phyloP scores from a whole-genome alignment of 2,888 invertebrate species.

The Exocentrus adspersus region DNA sequence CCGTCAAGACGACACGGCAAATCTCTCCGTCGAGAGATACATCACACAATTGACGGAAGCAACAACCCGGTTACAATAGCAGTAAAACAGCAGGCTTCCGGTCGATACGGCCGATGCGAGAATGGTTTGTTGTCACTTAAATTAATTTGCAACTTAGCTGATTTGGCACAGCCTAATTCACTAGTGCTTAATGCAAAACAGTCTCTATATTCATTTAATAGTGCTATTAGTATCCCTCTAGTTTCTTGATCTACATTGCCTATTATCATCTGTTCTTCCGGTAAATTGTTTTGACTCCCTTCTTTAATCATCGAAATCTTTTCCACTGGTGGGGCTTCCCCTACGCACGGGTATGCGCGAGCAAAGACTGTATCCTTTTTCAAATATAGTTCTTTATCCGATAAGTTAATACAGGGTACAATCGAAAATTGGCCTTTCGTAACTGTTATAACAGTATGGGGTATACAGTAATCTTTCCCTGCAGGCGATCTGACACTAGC shows the following conservation, averaged over 20 bases:
- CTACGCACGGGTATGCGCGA: constrained; percentile 32
- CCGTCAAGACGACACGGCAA: too few species aligned
- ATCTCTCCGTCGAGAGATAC: too few species aligned
- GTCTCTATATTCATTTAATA: constrained; percentile 26
- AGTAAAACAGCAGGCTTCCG: too few species aligned
- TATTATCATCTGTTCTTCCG: constrained; percentile 26
- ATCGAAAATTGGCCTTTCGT: neutral
- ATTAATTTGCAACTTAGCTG: constrained; percentile 33
- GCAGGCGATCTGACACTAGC: constrained; percentile 26
- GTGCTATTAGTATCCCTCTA: constrained; percentile 8
- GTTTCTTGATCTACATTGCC: constrained; percentile 44
- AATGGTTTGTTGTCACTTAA: constrained; percentile 38
- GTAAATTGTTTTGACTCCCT: constrained; percentile 3
- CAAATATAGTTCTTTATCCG: neutral
- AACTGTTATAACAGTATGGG: constrained; percentile 22
- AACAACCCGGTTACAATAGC: too few species aligned
- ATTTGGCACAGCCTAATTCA: constrained; percentile 40
- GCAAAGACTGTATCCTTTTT: constrained; percentile 21
- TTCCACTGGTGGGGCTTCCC: constrained; percentile 8
- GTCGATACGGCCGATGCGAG: constrained; percentile 37
- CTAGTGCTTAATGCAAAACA: constrained; percentile 33
- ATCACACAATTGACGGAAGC: too few species aligned
- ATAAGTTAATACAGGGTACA: neutral
- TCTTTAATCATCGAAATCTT: neutral
- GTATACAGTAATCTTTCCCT: constrained; percentile 30